phyloP scores from a whole-genome alignment of 2,113 vertebrate genomes.

The Columba janthina region DNA sequence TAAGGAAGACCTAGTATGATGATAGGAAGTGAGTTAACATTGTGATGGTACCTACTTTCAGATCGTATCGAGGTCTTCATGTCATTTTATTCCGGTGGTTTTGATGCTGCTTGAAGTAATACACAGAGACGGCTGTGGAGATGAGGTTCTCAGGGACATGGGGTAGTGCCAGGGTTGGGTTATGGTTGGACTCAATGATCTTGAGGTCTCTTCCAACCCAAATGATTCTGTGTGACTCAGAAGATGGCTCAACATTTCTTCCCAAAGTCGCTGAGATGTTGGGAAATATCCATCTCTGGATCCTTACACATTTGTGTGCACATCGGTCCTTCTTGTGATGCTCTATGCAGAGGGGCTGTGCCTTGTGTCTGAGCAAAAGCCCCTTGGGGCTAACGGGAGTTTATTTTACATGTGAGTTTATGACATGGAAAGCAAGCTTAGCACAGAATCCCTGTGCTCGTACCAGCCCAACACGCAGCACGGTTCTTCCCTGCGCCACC shows the following conservation, averaged over 20 bases:
- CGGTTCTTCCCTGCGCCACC: neutral
- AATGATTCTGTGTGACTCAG: neutral
- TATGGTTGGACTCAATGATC: too few relatives aligned
- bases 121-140: too few relatives aligned
- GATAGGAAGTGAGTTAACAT: neutral
- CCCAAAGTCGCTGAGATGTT: neutral
- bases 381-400: neutral
- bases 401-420: neutral
- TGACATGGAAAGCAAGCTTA: neutral
- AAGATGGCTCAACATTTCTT: neutral
- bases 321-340: neutral
- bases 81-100: fast-evolving
- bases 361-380: neutral
- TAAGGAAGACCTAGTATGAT: neutral
- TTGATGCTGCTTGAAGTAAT: neutral
- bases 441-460: fast-evolving
- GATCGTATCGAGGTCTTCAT: neutral
- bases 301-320: neutral
- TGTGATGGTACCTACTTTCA: neutral
- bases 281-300: neutral
- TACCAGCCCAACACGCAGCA: too few relatives aligned
- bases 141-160: too few relatives aligned
- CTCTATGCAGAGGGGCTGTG: neutral
- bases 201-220: too few relatives aligned
- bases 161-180: too few relatives aligned